These are phyloP conservation scores for Gallinago media DNA, from an alignment of 2,113 vertebrate genomes.

Conservation along the genomic window DNA sequence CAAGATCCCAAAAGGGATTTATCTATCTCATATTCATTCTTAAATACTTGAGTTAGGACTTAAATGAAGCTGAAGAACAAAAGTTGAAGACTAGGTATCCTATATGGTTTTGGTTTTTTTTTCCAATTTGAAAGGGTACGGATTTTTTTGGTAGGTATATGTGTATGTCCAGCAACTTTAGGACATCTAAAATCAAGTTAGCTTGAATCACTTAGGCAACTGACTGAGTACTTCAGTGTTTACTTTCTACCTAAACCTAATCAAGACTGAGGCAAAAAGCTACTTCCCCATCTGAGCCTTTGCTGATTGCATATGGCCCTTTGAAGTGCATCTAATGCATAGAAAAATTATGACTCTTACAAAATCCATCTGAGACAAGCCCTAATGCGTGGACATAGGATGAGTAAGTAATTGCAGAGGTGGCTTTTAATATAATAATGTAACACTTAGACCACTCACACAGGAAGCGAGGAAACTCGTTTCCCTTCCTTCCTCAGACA, in stretches of 20 bases:
- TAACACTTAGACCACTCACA: background rate
- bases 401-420: background rate
- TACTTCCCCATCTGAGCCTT: background rate
- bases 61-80: background rate
- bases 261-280: background rate
- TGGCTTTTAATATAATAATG: conserved; percentile 23
- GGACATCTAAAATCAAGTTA: background rate
- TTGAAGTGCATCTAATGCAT: background rate
- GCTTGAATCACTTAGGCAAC: background rate
- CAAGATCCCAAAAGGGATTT: background rate
- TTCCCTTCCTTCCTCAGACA: background rate
- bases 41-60: background rate
- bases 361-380: background rate
- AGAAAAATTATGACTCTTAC: background rate
- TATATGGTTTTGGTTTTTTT: background rate
- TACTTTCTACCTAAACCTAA: background rate
- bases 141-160: background rate
- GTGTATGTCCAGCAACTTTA: background rate
- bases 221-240: background rate
- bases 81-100: background rate
- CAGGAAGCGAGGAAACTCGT: background rate
- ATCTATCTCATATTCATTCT: background rate
- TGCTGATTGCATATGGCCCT: background rate
- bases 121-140: background rate
- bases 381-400: background rate